Conservation (phyloP, 2,888 invertebrate species). For the Agrochola circellaris region DNA sequence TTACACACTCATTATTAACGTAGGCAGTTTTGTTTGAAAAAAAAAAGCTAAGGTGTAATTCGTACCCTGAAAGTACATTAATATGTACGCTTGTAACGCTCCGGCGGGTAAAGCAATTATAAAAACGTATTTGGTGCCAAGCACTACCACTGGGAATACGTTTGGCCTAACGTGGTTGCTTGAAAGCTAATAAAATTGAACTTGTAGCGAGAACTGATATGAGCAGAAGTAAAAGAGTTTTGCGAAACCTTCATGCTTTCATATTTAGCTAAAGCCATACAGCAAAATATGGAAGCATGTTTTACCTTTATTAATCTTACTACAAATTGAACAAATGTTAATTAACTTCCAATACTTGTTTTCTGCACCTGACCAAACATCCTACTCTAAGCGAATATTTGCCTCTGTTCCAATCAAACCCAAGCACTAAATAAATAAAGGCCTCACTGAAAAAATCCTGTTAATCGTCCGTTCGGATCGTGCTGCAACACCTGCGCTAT, state of each 20-base stretch:
- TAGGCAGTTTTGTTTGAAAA: conserved; percentile 4
- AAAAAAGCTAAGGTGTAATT: conserved; percentile 33
- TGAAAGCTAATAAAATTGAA: conserved; percentile 9
- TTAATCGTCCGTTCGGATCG: conserved; percentile 47
- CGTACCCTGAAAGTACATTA: conserved; percentile 49
- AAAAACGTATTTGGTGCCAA: conserved; percentile 34
- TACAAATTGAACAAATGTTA: not conserved
- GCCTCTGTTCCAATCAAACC: conserved; percentile 16
- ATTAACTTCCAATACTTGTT: not conserved
- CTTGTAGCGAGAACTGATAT: not conserved
- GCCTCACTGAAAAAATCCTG: conserved; percentile 22
- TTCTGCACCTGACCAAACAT: not conserved
- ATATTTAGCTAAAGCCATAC: not conserved
- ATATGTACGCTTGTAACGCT: conserved; percentile 42
- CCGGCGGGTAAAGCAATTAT: conserved; percentile 46
- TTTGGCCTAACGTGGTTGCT: conserved; percentile 16
- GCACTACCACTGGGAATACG: conserved; percentile 7
- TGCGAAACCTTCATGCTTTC: not conserved
- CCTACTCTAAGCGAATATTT: not conserved
- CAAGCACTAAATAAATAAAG: conserved; percentile 45
- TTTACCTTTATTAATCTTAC: not conserved
- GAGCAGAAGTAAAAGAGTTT: conserved; percentile 7
- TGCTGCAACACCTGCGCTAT: conserved; percentile 60
- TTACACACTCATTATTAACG: conserved; percentile 57
- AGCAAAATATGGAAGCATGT: not conserved